phyloP scores from a whole-genome alignment of 1,140 invertebrate genomes.

The Drosophila nikananu region DNA sequence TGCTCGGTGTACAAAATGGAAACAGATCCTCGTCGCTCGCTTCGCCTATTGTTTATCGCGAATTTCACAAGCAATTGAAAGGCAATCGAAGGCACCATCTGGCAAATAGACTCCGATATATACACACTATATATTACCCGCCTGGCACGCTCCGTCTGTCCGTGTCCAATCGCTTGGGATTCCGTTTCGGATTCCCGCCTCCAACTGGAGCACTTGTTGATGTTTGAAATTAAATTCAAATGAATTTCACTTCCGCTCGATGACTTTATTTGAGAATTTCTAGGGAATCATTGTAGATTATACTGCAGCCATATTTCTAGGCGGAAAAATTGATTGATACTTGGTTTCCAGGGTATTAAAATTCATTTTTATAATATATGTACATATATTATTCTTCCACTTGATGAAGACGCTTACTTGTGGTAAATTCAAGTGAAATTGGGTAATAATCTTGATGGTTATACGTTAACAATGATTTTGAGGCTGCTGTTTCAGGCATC shows the following conservation, averaged over 20 bases:
- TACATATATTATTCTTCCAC: neutral
- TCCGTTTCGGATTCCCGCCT: constrained; percentile 6
- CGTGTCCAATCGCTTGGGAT: neutral
- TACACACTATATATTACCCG: constrained; percentile 1
- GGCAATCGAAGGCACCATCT: constrained; percentile 42
- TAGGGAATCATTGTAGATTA: neutral
- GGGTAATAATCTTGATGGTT: neutral
- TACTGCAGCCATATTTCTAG: neutral
- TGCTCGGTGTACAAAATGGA: neutral
- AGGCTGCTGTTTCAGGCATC: neutral
- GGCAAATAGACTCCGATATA: constrained; percentile 3
- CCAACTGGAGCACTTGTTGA: constrained; percentile 36
- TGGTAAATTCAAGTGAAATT: neutral
- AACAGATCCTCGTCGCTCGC: neutral
- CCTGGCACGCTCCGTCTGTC: constrained; percentile 18
- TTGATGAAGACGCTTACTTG: neutral
- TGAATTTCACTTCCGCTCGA: constrained; percentile 27
- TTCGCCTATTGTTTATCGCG: constrained; percentile 14
- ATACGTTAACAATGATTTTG: neutral
- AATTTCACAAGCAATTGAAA: constrained; percentile 62
- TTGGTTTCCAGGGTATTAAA: neutral
- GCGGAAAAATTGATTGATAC: neutral
- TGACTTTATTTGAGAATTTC: constrained; percentile 7
- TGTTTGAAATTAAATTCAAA: constrained; percentile 9
- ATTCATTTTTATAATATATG: neutral